phyloP scores from a whole-genome alignment of 2,113 vertebrate genomes.

The Grammomys dolichurus region DNA sequence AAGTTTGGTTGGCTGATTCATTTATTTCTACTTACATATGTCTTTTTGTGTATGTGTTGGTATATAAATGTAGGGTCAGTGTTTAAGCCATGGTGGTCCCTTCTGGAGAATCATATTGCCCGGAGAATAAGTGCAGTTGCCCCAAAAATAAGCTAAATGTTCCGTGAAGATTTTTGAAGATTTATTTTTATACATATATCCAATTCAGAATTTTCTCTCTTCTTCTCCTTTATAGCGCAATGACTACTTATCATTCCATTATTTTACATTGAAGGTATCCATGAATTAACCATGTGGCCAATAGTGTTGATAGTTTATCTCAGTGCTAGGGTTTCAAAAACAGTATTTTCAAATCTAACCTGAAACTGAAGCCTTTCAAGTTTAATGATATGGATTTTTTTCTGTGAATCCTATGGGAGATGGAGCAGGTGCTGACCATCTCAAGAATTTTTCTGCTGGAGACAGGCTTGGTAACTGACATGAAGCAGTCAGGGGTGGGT shows the following conservation, averaged over 20 bases:
- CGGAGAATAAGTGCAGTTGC: not conserved
- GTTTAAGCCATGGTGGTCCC: accelerated
- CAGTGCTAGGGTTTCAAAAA: slow-evolving; percentile 24
- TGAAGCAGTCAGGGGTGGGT: not conserved
- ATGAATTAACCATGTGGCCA: not conserved
- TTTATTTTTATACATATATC: not conserved
- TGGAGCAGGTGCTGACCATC: not conserved
- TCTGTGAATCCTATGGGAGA: not conserved
- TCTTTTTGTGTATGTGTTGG: not conserved
- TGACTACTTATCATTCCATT: not conserved
- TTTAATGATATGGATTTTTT: not conserved
- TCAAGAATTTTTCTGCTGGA: not conserved
- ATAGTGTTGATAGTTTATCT: not conserved
- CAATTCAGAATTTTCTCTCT: not conserved
- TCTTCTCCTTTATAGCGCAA: not conserved
- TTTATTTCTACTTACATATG: not conserved
- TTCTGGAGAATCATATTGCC: not conserved
- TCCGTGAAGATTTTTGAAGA: not conserved
- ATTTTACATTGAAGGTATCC: slow-evolving; percentile 24
- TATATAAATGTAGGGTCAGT: not conserved
- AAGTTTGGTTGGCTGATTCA: not conserved
- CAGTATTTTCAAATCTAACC: slow-evolving; percentile 15
- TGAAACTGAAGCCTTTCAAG: slow-evolving; percentile 35
- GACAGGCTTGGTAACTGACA: not conserved
- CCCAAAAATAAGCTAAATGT: not conserved